Conservation (phyloP, 2,888 invertebrate genomes). For the Lasioglossum malachurum region DNA sequence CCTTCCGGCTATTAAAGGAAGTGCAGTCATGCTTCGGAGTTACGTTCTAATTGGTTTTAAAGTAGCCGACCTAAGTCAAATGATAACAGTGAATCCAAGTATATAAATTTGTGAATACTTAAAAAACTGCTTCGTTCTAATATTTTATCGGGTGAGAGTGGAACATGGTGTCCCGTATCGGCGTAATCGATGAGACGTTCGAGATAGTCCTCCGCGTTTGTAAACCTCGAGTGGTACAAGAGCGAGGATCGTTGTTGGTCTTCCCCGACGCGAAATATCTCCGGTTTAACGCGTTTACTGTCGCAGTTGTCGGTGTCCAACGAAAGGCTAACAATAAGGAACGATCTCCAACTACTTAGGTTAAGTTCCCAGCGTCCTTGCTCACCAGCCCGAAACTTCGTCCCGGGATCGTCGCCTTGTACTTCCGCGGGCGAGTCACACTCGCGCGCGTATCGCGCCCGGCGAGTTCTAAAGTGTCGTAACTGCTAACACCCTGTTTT, state of each 20-base stretch:
- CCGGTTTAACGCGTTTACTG: conserved; percentile 67
- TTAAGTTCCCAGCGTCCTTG: conserved; percentile 67
- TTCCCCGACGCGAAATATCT: conserved; percentile 48
- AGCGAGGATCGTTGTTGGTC: conserved; percentile 19
- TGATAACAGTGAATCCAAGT: no score
- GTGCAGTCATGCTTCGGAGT: no score
- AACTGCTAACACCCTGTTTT: conserved; percentile 72
- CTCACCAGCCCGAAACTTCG: conserved; percentile 70
- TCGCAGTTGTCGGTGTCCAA: conserved; percentile 69
- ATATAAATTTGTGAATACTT: background rate
- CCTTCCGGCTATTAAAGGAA: no score
- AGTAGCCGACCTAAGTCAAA: background rate
- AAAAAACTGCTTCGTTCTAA: background rate
- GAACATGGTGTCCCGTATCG: background rate
- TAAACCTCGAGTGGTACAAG: conserved; percentile 8
- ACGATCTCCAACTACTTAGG: conserved; percentile 74
- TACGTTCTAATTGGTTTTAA: no score
- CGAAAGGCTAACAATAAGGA: conserved; percentile 75
- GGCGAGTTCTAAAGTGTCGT: conserved; percentile 70
- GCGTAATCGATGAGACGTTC: background rate
- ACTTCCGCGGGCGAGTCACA: conserved; percentile 74
- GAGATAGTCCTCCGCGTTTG: background rate
- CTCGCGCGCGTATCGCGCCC: conserved; percentile 70
- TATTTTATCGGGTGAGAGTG: background rate
- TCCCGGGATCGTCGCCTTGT: conserved; percentile 62